These are phyloP conservation scores for Nymphalis urticae DNA, from an alignment of 2,888 invertebrate genomes.

Conservation along the genomic window DNA sequence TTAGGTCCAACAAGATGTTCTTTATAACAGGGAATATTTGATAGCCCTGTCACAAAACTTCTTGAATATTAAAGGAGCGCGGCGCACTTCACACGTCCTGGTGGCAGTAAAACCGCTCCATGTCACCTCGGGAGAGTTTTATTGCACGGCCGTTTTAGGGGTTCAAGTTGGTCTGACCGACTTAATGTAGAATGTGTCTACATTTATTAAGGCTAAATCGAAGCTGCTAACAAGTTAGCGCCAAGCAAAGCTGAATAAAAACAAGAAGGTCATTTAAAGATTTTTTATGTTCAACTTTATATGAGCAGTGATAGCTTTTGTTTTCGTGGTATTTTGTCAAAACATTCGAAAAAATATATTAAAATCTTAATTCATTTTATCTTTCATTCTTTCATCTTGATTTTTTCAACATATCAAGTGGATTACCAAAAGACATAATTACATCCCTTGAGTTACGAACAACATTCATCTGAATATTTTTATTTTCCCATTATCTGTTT, in stretches of 20 bases:
- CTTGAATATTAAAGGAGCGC: constrained; percentile 65
- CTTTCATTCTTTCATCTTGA: background rate
- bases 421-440: background rate
- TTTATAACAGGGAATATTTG: constrained; percentile 33
- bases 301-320: too few species aligned
- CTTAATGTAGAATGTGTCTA: constrained; percentile 23
- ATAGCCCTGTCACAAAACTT: constrained; percentile 46
- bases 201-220: constrained; percentile 8
- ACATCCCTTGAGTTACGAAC: background rate
- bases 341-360: background rate
- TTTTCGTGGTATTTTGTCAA: background rate
- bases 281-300: too few species aligned
- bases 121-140: constrained; percentile 56
- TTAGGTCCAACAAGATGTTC: constrained; percentile 26
- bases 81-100: constrained; percentile 60
- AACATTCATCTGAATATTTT: constrained; percentile 5
- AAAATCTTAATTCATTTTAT: background rate
- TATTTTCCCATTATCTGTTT: constrained; percentile 12
- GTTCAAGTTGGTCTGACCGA: constrained; percentile 32
- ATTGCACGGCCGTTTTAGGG: constrained; percentile 45
- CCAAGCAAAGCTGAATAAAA: too few species aligned
- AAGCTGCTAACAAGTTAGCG: background rate
- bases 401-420: background rate
- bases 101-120: constrained; percentile 59
- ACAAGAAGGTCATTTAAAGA: background rate